phyloP scores from a whole-genome alignment of 2,113 vertebrate genomes.

The Catharus minimus region DNA sequence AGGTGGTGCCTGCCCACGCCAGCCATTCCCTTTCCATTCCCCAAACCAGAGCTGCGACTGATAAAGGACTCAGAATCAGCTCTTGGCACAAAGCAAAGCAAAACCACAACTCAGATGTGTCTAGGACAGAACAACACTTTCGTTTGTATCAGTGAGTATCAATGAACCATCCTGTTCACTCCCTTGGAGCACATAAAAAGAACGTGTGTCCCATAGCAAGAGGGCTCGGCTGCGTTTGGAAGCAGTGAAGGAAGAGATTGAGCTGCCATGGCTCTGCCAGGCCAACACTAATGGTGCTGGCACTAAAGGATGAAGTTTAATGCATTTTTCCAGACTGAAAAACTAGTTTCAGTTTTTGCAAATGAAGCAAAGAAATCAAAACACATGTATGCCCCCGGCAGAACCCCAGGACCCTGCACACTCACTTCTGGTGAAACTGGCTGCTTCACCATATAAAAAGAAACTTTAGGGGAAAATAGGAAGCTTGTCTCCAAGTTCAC shows the following conservation, averaged over 20 bases:
- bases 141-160: background rate
- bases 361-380: background rate
- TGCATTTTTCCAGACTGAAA: background rate
- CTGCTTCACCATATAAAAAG: background rate
- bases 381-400: background rate
- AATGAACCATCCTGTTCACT: background rate
- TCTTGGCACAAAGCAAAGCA: background rate
- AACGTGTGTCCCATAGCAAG: rapidly evolving
- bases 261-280: background rate
- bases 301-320: background rate
- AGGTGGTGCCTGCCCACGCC: rapidly evolving
- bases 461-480: background rate
- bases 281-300: rapidly evolving
- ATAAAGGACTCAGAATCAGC: background rate
- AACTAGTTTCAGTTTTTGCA: background rate
- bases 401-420: background rate
- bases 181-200: background rate
- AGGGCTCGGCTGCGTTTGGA: background rate
- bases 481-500: background rate
- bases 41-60: rapidly evolving
- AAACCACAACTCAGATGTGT: background rate
- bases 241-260: background rate
- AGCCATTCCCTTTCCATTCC: background rate
- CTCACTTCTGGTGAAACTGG: background rate
- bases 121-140: background rate